Conservation (phyloP, 92 coral and sea anemone genomes). For the Plumapathes pennacea region DNA sequence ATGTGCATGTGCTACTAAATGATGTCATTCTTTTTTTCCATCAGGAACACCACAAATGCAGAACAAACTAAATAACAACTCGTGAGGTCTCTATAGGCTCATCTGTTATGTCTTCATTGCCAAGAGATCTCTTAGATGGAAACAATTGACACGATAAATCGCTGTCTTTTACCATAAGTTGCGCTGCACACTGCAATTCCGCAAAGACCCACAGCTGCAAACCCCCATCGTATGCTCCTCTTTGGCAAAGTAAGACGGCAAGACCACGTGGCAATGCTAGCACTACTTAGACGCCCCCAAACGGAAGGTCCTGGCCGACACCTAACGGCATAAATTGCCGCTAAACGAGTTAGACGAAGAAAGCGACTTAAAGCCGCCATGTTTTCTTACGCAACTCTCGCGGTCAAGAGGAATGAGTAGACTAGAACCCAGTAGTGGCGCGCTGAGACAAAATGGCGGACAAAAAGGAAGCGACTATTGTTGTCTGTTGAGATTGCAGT, state of each 20-base stretch:
- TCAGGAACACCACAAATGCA: no score
- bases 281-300: background rate
- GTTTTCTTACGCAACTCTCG: conserved; percentile 42
- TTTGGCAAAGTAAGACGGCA: conserved; percentile 13
- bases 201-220: conserved; percentile 27
- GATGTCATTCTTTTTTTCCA: no score
- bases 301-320: background rate
- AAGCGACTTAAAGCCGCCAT: conserved; percentile 48
- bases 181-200: conserved; percentile 55
- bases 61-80: no score
- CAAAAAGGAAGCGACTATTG: background rate
- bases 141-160: no score
- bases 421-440: no score
- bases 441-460: background rate
- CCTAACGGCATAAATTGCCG: background rate
- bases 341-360: conserved; percentile 22
- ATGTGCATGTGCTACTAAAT: no score
- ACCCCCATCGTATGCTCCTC: conserved; percentile 20
- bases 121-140: no score
- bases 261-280: conserved; percentile 1
- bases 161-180: conserved; percentile 20
- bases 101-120: no score
- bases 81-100: no score
- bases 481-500: no score
- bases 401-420: no score